Conservation (phyloP, 1,140 invertebrate species). For the Drosophila repleta region DNA sequence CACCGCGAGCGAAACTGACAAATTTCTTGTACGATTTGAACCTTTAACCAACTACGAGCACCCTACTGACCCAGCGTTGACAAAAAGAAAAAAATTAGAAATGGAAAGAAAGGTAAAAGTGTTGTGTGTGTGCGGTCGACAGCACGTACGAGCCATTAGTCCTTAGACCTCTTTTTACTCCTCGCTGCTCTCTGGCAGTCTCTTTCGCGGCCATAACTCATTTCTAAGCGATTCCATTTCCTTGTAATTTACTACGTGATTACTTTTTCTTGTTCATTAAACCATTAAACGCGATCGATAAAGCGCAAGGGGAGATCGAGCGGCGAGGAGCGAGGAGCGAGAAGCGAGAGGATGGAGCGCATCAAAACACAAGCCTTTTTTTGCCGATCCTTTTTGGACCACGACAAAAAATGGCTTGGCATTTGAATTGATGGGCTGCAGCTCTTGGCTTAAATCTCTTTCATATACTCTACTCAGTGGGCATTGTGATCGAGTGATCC, state of each 20-base stretch:
- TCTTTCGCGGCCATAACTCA: slow-evolving; percentile 61
- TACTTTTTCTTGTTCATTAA: slow-evolving; percentile 80
- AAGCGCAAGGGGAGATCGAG: slow-evolving; percentile 9
- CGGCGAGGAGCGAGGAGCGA: background rate
- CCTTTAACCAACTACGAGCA: slow-evolving; percentile 37
- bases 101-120: slow-evolving; percentile 13
- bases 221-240: slow-evolving; percentile 77
- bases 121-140: slow-evolving; percentile 30
- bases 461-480: background rate
- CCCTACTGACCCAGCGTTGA: slow-evolving; percentile 30
- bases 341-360: background rate
- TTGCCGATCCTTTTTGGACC: slow-evolving; percentile 36
- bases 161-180: slow-evolving; percentile 11
- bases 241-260: slow-evolving; percentile 79
- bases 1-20: slow-evolving; percentile 63
- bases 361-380: slow-evolving; percentile 44
- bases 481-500: background rate
- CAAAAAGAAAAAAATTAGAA: slow-evolving; percentile 3
- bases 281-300: slow-evolving; percentile 77
- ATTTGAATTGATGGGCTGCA: slow-evolving; percentile 57
- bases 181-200: slow-evolving; percentile 1
- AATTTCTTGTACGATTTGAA: slow-evolving; percentile 49
- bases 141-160: slow-evolving; percentile 71
- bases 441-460: slow-evolving; percentile 19
- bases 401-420: slow-evolving; percentile 42